Percentiles rank a stretch among this genome's conserved stretches.
Conservation (phyloP, 2,888 invertebrate species). For the Anthophora plumipes region DNA sequence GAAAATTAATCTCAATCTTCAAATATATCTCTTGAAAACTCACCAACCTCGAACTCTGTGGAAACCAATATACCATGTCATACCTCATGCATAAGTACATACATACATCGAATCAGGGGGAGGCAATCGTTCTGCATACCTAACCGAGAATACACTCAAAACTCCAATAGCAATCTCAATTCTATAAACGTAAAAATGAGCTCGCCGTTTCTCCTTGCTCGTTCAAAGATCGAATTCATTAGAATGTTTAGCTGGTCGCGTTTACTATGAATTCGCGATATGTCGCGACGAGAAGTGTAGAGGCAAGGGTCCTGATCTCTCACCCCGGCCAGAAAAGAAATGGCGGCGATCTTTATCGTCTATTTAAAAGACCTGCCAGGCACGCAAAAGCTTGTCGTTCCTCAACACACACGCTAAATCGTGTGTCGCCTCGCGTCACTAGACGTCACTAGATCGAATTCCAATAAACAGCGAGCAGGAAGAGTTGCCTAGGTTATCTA, state of each 20-base stretch:
- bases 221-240: constrained; percentile 31
- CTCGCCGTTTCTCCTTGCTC: not conserved
- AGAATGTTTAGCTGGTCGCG: constrained; percentile 2
- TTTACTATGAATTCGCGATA: not conserved
- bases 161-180: not conserved
- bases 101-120: not conserved
- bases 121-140: not conserved
- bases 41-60: not conserved
- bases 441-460: constrained; percentile 44
- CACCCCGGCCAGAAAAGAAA: constrained; percentile 33
- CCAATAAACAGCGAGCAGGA: constrained; percentile 37
- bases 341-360: constrained; percentile 64
- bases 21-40: not conserved
- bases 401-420: constrained; percentile 26
- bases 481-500: not conserved
- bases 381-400: constrained; percentile 25
- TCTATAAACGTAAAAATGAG: not conserved
- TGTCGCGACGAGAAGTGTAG: not conserved
- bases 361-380: constrained; percentile 60
- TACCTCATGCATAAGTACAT: not conserved
- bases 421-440: too few relatives aligned
- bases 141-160: not conserved
- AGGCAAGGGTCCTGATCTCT: constrained; percentile 33
- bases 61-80: not conserved
- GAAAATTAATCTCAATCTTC: not conserved